phyloP scores from a whole-genome alignment of 2,113 vertebrate genomes.

The Oreochromis niloticus region DNA sequence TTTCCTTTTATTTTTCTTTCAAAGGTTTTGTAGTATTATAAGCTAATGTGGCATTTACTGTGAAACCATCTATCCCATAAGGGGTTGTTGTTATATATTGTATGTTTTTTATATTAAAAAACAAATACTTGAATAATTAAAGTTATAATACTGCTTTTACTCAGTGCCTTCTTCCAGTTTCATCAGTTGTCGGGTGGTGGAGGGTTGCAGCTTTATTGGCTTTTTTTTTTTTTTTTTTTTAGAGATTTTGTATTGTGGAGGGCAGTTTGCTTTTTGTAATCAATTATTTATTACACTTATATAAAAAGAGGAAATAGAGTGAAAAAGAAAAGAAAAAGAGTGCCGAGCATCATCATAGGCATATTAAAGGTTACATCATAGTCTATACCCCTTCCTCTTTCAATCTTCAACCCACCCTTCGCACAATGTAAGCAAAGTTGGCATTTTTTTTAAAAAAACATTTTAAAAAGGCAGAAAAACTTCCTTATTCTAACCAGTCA shows the following conservation, averaged over 20 bases:
- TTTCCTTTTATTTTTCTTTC: conserved; percentile 22
- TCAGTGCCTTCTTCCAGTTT: conserved; percentile 1
- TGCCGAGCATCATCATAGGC: background rate
- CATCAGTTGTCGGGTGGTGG: background rate
- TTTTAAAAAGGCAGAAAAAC: background rate
- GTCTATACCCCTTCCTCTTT: background rate
- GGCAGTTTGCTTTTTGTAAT: background rate
- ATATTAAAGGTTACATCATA: background rate
- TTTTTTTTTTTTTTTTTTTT: background rate
- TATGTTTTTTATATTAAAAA: conserved; percentile 73
- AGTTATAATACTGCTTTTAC: conserved; percentile 41
- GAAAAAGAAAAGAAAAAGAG: background rate
- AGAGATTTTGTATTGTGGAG: background rate
- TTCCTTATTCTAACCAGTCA: background rate
- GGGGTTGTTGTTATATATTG: conserved; percentile 69
- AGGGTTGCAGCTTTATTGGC: background rate
- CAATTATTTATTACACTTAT: background rate
- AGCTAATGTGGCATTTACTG: conserved; percentile 72
- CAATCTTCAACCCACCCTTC: background rate
- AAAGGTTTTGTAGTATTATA: conserved; percentile 60
- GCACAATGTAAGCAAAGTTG: background rate
- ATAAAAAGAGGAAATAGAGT: background rate
- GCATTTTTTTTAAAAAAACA: background rate
- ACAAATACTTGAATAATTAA: conserved; percentile 68
- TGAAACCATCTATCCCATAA: conserved; percentile 61